phyloP scores from a whole-genome alignment of 2,888 invertebrate species.

The Agrochola lychnidis region DNA sequence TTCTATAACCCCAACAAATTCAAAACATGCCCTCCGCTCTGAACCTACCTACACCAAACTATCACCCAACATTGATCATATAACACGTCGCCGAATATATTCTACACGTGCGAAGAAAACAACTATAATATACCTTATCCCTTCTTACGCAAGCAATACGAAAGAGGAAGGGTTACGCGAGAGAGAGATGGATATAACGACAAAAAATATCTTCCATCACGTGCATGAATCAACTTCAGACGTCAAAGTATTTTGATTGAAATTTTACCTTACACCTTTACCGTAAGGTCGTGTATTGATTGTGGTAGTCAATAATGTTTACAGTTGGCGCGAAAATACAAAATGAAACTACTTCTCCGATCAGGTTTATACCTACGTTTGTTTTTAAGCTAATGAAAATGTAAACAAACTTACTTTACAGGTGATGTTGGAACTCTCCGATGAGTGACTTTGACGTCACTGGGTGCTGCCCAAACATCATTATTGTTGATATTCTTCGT shows the following conservation, averaged over 20 bases:
- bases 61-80: conserved; percentile 70
- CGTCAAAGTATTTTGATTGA: conserved; percentile 50
- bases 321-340: conserved; percentile 70
- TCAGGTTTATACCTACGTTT: conserved; percentile 8
- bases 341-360: conserved; percentile 48
- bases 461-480: conserved; percentile 84
- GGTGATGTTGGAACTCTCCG: conserved; percentile 72
- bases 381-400: not conserved
- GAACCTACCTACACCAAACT: conserved; percentile 60
- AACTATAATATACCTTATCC: conserved; percentile 66
- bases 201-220: conserved; percentile 73
- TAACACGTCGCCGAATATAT: conserved; percentile 75
- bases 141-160: conserved; percentile 49
- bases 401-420: conserved; percentile 76
- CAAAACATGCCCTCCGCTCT: conserved; percentile 66
- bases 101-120: conserved; percentile 73
- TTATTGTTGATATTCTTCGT: conserved; percentile 88
- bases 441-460: conserved; percentile 74
- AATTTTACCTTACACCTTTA: conserved; percentile 53
- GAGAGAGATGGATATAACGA: conserved; percentile 71
- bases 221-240: conserved; percentile 72
- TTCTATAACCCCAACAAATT: conserved; percentile 78
- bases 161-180: conserved; percentile 61
- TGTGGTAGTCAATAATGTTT: conserved; percentile 32
- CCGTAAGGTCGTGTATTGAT: conserved; percentile 48